Conservation (phyloP, 2,888 invertebrate genomes). For the Ophion slaviceki region DNA sequence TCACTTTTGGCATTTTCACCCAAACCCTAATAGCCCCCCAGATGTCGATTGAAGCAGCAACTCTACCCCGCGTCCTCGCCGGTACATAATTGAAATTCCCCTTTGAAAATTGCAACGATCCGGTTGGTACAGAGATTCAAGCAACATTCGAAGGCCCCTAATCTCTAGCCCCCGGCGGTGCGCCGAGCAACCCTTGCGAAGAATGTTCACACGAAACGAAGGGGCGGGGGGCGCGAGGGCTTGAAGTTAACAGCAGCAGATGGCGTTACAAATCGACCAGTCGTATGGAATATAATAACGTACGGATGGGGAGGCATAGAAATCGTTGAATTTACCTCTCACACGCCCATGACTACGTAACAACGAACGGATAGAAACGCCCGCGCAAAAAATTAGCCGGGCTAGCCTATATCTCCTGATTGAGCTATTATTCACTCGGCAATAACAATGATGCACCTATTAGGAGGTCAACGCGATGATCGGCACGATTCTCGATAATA, state of each 20-base stretch:
- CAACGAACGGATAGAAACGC: conserved; percentile 7
- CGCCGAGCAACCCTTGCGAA: conserved; percentile 10
- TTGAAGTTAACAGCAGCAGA: not conserved
- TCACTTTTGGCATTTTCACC: no score
- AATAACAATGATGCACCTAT: conserved; percentile 18
- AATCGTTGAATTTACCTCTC: not conserved
- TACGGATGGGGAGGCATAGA: not conserved
- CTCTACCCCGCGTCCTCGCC: no score
- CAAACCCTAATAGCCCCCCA: no score
- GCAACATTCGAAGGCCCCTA: not conserved
- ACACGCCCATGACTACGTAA: not conserved
- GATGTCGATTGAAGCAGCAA: no score
- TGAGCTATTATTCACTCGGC: conserved; percentile 46
- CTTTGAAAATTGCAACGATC: not conserved
- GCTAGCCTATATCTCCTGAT: not conserved
- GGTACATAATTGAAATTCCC: not conserved
- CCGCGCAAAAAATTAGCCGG: conserved; percentile 42
- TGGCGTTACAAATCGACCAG: conserved; percentile 1
- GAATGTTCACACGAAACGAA: not conserved
- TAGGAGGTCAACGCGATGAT: conserved; percentile 1
- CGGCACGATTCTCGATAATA: conserved; percentile 23
- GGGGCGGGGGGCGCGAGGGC: not conserved
- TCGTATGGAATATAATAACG: not conserved
- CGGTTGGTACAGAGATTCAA: not conserved
- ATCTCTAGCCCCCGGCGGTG: not conserved